These are phyloP conservation scores for Isaurus tuberculatus DNA, from an alignment of 92 coral and sea anemone species.

Conservation along the genomic window DNA sequence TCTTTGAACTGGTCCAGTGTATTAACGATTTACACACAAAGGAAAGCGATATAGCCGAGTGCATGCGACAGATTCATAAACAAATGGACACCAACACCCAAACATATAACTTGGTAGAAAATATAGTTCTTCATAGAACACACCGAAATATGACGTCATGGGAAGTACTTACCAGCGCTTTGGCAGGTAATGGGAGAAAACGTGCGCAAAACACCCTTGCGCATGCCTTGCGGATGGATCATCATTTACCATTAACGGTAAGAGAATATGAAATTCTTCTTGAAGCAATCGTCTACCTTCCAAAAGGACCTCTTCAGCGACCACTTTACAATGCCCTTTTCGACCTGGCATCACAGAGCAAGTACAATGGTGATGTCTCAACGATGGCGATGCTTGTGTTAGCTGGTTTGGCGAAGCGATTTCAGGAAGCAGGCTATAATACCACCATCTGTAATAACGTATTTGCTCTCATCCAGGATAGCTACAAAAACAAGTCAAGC, in stretches of 20 bases:
- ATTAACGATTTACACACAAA: conserved; percentile 70
- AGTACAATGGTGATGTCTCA: conserved; percentile 57
- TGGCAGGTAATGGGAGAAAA: conserved; percentile 72
- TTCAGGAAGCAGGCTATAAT: conserved; percentile 85
- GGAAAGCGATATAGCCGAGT: conserved; percentile 74
- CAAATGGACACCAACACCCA: conserved; percentile 65
- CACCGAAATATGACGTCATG: conserved; percentile 88
- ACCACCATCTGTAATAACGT: conserved; percentile 73
- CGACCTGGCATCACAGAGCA: conserved; percentile 39
- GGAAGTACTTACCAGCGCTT: conserved; percentile 70
- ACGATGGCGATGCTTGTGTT: conserved; percentile 88
- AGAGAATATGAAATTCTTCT: conserved; percentile 75
- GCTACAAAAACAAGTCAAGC: conserved; percentile 84
- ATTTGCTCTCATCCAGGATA: conserved; percentile 76
- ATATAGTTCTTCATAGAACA: conserved; percentile 57
- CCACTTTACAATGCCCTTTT: conserved; percentile 72
- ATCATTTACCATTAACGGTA: conserved; percentile 66
- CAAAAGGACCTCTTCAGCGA: conserved; percentile 80
- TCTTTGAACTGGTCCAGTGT: conserved; percentile 82
- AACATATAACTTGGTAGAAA: conserved; percentile 52
- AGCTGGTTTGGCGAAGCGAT: conserved; percentile 79
- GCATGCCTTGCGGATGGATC: conserved; percentile 60
- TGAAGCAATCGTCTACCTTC: conserved; percentile 71
- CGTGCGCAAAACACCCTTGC: conserved; percentile 74
- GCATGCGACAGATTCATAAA: conserved; percentile 75